Evolutionary conservation across 2,797 vertebrate species (phyloP), one percentile per base, ranked within the genome.

Genomic region (Philypnodon macrostomus): DNA sequence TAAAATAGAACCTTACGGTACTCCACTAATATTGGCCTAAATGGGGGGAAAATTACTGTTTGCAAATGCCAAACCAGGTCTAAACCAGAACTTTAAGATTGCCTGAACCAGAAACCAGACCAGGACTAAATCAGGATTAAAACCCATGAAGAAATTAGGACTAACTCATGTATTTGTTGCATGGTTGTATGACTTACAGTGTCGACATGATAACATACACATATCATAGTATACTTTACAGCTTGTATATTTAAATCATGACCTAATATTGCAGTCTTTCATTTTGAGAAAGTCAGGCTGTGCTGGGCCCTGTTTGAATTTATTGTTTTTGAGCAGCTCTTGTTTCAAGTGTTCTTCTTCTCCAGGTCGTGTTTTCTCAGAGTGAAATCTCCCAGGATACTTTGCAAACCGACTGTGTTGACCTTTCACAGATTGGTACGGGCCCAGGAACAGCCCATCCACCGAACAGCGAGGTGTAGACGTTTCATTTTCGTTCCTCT

Each of bases 371-470:
- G 29, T 41, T 50, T 56, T 35, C 11, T 13, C 44, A 63, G 4
- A 11, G 9, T 26, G 26, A 67, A 32, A 7, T 67, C 51, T 33
- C 38, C 23, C 37, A 54, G 15, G 32, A 54, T 58, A 44, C n/a
- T 53, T 34, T 17, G 40, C 11, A 58, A 58, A 18, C 32, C 35
- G 5, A 2, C 32, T 0, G 53, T 0, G 11, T 49, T 48, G 15
- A 58, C 58, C 46, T 76, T n/a, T 70, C 38, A 58, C 45, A 40
- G 51, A 47, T 33, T 58, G 26, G 10, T 39, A 23, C 27, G 57
- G 50, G 15, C 33, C 8, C 53, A 60, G 47, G 30, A 24, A 27
- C 51, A 39, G 44, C 52, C 60, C 32, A 40, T 53, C 51, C 62
- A 37, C 26, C 4, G 0, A 8, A 2, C 24, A 2, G 14, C 34